Conservation (phyloP, 1,140 invertebrate genomes). For the Apis laboriosa region DNA sequence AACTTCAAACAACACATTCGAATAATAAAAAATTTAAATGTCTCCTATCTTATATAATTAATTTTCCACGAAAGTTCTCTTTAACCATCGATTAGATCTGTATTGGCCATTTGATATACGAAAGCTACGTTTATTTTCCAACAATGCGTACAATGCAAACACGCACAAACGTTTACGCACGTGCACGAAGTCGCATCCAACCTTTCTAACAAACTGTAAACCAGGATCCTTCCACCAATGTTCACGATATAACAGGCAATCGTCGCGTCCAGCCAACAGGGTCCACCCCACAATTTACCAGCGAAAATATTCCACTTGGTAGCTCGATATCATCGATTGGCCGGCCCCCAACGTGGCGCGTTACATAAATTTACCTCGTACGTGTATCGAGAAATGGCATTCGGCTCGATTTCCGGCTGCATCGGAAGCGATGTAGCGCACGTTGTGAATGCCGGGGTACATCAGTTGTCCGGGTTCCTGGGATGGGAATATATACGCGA, state of each 20-base stretch:
- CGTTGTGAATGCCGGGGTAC: conserved; percentile 82
- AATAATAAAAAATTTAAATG: no score
- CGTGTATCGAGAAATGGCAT: conserved; percentile 84
- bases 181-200: neutral
- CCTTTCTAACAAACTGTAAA: neutral
- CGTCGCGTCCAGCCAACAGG: neutral
- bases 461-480: conserved; percentile 84
- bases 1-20: no score
- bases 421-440: conserved; percentile 85
- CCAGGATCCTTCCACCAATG: neutral
- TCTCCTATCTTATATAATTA: no score
- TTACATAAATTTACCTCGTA: conserved; percentile 81
- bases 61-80: no score
- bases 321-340: conserved; percentile 38
- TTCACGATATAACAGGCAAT: neutral
- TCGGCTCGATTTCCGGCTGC: conserved; percentile 83
- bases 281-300: neutral
- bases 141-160: neutral
- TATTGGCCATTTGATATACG: no score
- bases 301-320: conserved; percentile 6
- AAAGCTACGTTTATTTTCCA: no score
- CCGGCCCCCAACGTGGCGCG: neutral
- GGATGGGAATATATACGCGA: conserved; percentile 39
- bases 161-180: no score
- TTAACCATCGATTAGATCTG: no score